phyloP scores from a whole-genome alignment of 2,797 vertebrate species.

The Mallotus villosus region DNA sequence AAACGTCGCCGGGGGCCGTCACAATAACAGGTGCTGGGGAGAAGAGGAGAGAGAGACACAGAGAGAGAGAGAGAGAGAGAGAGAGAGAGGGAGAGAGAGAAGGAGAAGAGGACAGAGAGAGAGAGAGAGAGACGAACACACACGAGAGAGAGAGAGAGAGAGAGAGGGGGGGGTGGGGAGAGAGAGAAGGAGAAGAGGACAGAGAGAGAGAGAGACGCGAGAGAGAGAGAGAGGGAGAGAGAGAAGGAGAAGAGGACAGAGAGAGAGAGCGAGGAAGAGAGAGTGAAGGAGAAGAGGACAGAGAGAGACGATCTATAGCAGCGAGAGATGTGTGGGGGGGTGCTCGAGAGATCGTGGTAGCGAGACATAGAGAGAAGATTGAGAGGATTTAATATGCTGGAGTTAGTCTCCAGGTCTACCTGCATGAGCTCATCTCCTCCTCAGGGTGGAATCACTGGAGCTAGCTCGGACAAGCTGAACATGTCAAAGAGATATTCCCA shows the following conservation, averaged over 20 bases:
- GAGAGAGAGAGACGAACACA: background rate
- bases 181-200: no score
- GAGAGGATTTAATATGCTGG: background rate
- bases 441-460: background rate
- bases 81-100: no score
- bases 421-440: background rate
- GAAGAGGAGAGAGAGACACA: background rate
- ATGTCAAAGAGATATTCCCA: background rate
- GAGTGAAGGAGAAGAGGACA: no score
- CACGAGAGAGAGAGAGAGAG: background rate
- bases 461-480: background rate
- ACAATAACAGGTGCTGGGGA: slow-evolving; percentile 84
- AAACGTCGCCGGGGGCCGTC: slow-evolving; percentile 85
- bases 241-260: no score
- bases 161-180: background rate
- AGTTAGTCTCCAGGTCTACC: background rate
- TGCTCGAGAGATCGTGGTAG: no score
- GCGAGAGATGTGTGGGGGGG: no score
- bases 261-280: no score
- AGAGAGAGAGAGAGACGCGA: no score
- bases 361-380: slow-evolving; percentile 5
- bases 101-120: background rate
- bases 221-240: no score
- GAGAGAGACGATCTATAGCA: no score
- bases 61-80: no score